Conservation (phyloP, 1,140 invertebrate species). For the Sminthurides bifidus region DNA sequence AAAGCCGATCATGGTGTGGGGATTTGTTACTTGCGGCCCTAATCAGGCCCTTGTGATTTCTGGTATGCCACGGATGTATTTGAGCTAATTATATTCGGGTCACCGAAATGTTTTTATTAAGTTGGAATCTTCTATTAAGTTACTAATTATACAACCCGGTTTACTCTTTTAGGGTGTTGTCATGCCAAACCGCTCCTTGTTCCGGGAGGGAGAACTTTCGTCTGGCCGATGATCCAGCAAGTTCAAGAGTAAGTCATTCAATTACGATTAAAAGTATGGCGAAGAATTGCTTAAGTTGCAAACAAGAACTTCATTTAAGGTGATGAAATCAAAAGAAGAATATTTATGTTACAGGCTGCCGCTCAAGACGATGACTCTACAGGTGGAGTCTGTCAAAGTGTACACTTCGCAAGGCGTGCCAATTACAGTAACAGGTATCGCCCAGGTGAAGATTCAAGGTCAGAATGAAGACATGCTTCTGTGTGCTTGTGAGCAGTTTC, state of each 20-base stretch:
- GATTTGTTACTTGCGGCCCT: constrained; percentile 93
- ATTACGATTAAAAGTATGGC: constrained; percentile 1
- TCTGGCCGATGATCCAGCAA: constrained; percentile 88
- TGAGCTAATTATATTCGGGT: too few relatives aligned
- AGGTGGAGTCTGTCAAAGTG: constrained; percentile 66
- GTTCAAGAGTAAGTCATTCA: constrained; percentile 65
- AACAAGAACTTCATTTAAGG: too few relatives aligned
- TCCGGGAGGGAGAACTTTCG: constrained; percentile 89
- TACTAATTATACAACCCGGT: constrained; percentile 11
- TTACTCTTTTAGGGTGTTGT: constrained; percentile 60
- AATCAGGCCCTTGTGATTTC: constrained; percentile 95
- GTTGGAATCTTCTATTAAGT: neutral
- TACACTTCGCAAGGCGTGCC: constrained; percentile 91
- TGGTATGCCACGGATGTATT: constrained; percentile 51
- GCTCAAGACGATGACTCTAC: constrained; percentile 90
- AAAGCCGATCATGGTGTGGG: constrained; percentile 78
- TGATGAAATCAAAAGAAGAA: too few relatives aligned
- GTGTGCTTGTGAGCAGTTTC: constrained; percentile 91
- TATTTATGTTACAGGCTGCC: constrained; percentile 57
- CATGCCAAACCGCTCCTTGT: constrained; percentile 80
- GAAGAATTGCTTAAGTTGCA: neutral
- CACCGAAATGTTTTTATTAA: too few relatives aligned
- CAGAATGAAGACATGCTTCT: constrained; percentile 94
- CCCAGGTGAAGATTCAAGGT: constrained; percentile 95
- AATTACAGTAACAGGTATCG: constrained; percentile 92